Percentiles rank a stretch among this genome's conserved stretches.
Evolutionary conservation across 2,888 invertebrate genomes (phyloP).

Genomic region (Drosophila hawaiiensis): DNA sequence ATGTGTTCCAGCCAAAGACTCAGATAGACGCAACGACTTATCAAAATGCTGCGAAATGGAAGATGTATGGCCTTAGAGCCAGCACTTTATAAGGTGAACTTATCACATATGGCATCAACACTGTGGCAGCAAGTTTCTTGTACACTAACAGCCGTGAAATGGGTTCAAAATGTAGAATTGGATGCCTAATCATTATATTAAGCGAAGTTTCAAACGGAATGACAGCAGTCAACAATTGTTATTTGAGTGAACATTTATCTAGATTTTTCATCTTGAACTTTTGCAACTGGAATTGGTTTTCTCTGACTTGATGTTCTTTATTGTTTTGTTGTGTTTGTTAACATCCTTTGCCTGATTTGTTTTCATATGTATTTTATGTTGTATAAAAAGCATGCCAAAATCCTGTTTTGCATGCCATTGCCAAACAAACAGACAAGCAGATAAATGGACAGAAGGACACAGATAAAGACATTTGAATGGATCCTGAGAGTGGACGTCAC

Average conservation of each 20-base stretch:
- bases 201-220: not conserved
- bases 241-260: not conserved
- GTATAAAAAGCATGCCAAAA: slow-evolving; percentile 50
- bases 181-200: slow-evolving; percentile 5
- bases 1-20: slow-evolving; percentile 23
- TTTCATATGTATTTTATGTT: slow-evolving; percentile 42
- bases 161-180: not conserved
- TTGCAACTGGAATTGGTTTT: slow-evolving; percentile 2
- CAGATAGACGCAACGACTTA: slow-evolving; percentile 26
- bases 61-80: slow-evolving; percentile 5
- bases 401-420: slow-evolving; percentile 69
- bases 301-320: slow-evolving; percentile 1
- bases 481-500: slow-evolving; percentile 14
- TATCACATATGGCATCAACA: slow-evolving; percentile 8
- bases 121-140: slow-evolving; percentile 30
- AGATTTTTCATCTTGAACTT: not conserved
- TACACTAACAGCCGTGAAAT: slow-evolving; percentile 14
- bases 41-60: slow-evolving; percentile 43
- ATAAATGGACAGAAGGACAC: slow-evolving; percentile 5
- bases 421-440: slow-evolving; percentile 18
- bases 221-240: slow-evolving; percentile 8
- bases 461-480: slow-evolving; percentile 9
- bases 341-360: slow-evolving; percentile 59
- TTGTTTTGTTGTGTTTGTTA: slow-evolving; percentile 15
- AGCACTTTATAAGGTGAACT: slow-evolving; percentile 34